These are phyloP conservation scores for Stichopus horrens DNA, from an alignment of 53 echinoderm and acorn worm genomes.

Conservation along the genomic window DNA sequence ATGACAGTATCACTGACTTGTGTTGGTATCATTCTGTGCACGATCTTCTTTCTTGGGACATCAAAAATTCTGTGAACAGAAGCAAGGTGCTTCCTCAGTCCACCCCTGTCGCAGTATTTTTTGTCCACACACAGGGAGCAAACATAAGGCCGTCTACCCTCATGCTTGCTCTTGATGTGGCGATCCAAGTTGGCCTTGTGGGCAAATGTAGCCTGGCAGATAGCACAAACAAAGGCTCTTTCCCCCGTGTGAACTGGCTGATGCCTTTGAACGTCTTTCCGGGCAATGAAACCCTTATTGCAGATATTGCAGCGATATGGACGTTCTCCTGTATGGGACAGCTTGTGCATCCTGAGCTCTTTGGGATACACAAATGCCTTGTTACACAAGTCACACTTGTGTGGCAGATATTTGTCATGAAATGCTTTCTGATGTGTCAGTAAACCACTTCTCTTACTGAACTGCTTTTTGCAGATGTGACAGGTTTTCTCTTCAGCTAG, in stretches of 20 bases:
- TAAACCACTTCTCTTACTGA: constrained; percentile 42
- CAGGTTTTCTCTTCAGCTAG: constrained; percentile 10
- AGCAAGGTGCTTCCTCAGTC: constrained; percentile 45
- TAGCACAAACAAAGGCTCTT: constrained; percentile 31
- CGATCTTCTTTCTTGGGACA: constrained; percentile 26
- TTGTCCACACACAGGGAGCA: constrained; percentile 47
- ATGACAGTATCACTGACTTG: no score
- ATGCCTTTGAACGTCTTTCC: constrained; percentile 35
- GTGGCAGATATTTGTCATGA: constrained; percentile 24
- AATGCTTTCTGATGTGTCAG: constrained; percentile 43
- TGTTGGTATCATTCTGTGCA: not conserved
- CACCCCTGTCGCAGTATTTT: constrained; percentile 44
- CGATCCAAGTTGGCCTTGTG: constrained; percentile 41
- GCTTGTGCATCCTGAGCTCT: constrained; percentile 32
- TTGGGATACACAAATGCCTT: constrained; percentile 46
- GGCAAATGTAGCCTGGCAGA: constrained; percentile 28
- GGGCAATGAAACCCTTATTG: constrained; percentile 42
- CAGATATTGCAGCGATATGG: constrained; percentile 38
- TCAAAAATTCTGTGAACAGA: constrained; percentile 38
- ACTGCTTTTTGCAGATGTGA: constrained; percentile 19
- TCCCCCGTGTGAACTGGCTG: constrained; percentile 48
- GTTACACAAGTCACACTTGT: constrained; percentile 36
- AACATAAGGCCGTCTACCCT: constrained; percentile 31
- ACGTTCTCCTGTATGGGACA: constrained; percentile 38
- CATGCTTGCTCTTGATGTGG: constrained; percentile 41